Evolutionary conservation across 2,797 vertebrate genomes (phyloP), one percentile per base, ranked within the genome.

Genomic region (Xenentodon cancila): DNA sequence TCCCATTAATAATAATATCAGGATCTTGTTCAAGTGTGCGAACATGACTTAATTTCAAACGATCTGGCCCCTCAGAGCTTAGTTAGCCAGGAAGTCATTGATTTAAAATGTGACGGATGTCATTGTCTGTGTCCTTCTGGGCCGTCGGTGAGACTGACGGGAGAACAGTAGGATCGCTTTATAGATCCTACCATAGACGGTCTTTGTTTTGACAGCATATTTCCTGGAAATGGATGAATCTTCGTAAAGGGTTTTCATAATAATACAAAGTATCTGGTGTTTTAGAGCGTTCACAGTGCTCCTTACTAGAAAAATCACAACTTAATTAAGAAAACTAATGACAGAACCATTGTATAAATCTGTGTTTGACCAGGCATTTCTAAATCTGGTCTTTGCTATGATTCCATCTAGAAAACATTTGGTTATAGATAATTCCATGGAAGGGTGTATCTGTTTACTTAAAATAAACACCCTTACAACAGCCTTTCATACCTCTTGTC

Each of bases 151-250:
- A 22, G 69, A 84, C 55, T 66, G 84, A 78, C 71, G 59, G 53
- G 43, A 75, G 68, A 70, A 71, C 53, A 81, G 30, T 52, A 6
- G 3, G 8, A 3, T 19, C 3, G 5, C 45, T 75, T 73, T 40
- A 60, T 16, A 50, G 42, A 43, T 15, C n/a, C n/a, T n/a, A n/a
- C n/a, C n/a, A n/a, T n/a, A n/a, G n/a, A n/a, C n/a, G 1, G 62
- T 53, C 37, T 82, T 84, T 75, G 48, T 42, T 15, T 42, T 68
- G 85, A 84, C 52, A 4, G 44, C 54, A 20, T 20, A 66, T 74
- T 73, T 83, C 82, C 77, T 71, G 73, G 60, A 16, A 71, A 64
- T 34, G 64, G 49, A 72, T 37, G 53, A 68, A 54, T 18, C 34
- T 43, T 7, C 16, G 20, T 46, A 45, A 65, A 68, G 58, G 44